Percentiles rank a stretch among this genome's conserved stretches.
Conservation (phyloP, 2,888 invertebrate genomes). For the Apodemia mormo region DNA sequence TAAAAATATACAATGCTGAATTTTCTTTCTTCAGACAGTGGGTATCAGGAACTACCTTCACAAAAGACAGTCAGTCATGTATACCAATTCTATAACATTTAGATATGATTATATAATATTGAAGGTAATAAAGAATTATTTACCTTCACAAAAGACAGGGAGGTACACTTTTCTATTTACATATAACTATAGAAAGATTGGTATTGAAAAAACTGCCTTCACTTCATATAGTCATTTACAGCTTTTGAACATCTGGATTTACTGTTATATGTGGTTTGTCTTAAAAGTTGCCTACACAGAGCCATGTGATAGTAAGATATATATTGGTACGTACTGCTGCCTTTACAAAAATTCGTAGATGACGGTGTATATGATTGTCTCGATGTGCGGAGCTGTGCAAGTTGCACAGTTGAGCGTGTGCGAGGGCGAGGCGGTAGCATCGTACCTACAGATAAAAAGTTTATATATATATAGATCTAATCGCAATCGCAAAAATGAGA, state of each 20-base stretch:
- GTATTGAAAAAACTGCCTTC: neutral
- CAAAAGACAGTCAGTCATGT: neutral
- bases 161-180: neutral
- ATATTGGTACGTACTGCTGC: constrained; percentile 31
- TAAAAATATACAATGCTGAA: neutral
- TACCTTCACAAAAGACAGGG: neutral
- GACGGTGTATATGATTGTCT: constrained; percentile 48
- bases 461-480: too few species aligned
- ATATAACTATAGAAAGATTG: neutral
- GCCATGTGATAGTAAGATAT: neutral
- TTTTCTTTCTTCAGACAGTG: neutral
- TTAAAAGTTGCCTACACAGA: constrained; percentile 22
- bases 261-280: constrained; percentile 29
- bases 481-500: too few species aligned
- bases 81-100: neutral
- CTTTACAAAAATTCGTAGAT: constrained; percentile 55
- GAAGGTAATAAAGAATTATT: neutral
- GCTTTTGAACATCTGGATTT: constrained; percentile 23
- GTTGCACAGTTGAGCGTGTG: constrained; percentile 54
- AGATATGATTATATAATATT: neutral
- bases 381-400: constrained; percentile 52
- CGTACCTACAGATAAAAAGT: constrained; percentile 29
- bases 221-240: constrained; percentile 15
- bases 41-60: neutral
- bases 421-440: constrained; percentile 40